These are phyloP conservation scores for Teinopalpus imperialis DNA, from an alignment of 2,888 invertebrate genomes.

Conservation along the genomic window DNA sequence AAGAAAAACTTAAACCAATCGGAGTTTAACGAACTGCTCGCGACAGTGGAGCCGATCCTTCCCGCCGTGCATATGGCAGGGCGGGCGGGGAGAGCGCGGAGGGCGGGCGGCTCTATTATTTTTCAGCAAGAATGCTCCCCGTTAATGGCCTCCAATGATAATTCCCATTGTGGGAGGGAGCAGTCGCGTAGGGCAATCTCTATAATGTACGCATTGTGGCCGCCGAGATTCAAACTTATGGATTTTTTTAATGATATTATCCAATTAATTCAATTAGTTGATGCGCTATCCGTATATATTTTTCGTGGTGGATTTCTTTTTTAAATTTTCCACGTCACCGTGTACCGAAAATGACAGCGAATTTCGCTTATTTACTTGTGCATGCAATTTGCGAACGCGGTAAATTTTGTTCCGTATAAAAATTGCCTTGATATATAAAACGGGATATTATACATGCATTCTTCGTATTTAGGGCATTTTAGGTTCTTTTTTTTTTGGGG, in stretches of 20 bases:
- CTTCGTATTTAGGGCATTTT: too few relatives aligned
- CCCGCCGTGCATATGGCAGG: constrained; percentile 42
- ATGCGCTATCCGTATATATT: constrained; percentile 10
- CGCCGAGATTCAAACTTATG: constrained; percentile 45
- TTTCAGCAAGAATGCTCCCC: constrained; percentile 72
- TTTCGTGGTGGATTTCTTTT: constrained; percentile 10
- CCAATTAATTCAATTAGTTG: constrained; percentile 37
- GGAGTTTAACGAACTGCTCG: constrained; percentile 23
- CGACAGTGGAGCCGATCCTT: constrained; percentile 40
- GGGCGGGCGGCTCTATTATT: constrained; percentile 60
- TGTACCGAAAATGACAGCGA: constrained; percentile 14
- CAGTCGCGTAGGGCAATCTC: constrained; percentile 62
- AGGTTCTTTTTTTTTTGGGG: too few relatives aligned
- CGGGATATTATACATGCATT: too few relatives aligned
- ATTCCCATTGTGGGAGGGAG: constrained; percentile 50
- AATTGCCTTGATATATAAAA: too few relatives aligned
- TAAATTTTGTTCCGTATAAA: too few relatives aligned
- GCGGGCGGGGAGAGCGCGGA: constrained; percentile 34
- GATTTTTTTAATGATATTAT: constrained; percentile 50
- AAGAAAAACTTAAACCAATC: too few relatives aligned
- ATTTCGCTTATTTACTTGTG: constrained; percentile 12
- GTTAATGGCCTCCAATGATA: constrained; percentile 71
- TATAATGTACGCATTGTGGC: constrained; percentile 60
- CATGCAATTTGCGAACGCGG: too few relatives aligned
- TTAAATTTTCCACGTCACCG: constrained; percentile 16